Conservation (phyloP, 2,888 invertebrate species). For the Dioctria linearis region DNA sequence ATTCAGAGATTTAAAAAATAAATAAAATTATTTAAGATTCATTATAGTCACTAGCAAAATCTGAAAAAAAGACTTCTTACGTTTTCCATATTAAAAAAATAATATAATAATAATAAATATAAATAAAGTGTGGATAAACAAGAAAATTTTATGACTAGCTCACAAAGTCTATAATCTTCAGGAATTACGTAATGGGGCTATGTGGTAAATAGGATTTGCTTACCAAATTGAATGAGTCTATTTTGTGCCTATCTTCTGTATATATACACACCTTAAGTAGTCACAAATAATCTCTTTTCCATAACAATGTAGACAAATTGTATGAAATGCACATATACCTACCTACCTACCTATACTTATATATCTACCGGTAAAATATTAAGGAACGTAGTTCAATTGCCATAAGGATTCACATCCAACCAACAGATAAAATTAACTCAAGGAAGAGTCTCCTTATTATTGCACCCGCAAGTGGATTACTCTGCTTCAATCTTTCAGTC, state of each 20-base stretch:
- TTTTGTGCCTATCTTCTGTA: not conserved
- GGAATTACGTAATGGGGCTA: not conserved
- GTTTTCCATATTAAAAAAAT: no score
- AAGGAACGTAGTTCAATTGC: slow-evolving; percentile 24
- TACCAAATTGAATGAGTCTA: slow-evolving; percentile 21
- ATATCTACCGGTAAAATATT: not conserved
- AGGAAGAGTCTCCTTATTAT: not conserved
- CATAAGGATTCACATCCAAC: slow-evolving; percentile 17
- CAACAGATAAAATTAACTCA: not conserved
- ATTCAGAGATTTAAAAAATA: no score
- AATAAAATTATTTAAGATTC: no score
- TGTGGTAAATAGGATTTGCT: not conserved
- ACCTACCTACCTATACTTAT: no score
- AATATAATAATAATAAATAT: no score
- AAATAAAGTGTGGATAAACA: not conserved
- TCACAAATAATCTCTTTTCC: slow-evolving; percentile 33
- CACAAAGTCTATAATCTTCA: not conserved
- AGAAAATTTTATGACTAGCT: not conserved
- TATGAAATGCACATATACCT: not conserved
- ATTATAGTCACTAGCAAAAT: no score
- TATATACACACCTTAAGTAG: slow-evolving; percentile 10
- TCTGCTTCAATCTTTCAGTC: not conserved
- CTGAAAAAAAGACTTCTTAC: no score
- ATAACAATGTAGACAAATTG: not conserved
- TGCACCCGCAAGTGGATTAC: slow-evolving; percentile 27